These are phyloP conservation scores for Tipula unca DNA, from an alignment of 2,888 invertebrate species.

Conservation along the genomic window DNA sequence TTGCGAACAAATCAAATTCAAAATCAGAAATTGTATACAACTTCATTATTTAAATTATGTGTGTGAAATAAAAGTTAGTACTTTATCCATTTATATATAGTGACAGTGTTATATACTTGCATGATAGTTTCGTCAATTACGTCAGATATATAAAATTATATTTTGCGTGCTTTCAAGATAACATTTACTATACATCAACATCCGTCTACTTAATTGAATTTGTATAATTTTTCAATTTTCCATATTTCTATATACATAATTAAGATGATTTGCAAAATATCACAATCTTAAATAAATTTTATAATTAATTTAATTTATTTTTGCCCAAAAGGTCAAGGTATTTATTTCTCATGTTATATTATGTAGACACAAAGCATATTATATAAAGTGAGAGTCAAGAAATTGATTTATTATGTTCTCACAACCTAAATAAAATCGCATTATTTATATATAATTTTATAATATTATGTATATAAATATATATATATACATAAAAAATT, in stretches of 20 bases:
- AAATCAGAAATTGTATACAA: not conserved
- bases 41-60: not conserved
- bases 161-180: not conserved
- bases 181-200: not conserved
- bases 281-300: not conserved
- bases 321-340: not conserved
- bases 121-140: not conserved
- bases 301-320: slow-evolving; percentile 8
- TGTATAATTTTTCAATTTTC: not conserved
- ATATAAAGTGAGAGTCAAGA: not conserved
- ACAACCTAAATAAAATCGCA: slow-evolving; percentile 8
- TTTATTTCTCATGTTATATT: not conserved
- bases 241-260: not conserved
- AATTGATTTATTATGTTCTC: not conserved
- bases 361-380: not conserved
- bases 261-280: slow-evolving; percentile 8
- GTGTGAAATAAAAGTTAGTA: not conserved
- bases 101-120: not conserved
- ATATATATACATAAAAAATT: too few relatives aligned
- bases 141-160: not conserved
- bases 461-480: too few relatives aligned
- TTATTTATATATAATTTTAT: not conserved
- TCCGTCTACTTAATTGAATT: not conserved
- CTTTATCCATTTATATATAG: not conserved
- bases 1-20: not conserved